Percentiles rank a stretch among this genome's conserved stretches.
Evolutionary conservation across 2,113 vertebrate species (phyloP).

Genomic region (Hylia prasina): DNA sequence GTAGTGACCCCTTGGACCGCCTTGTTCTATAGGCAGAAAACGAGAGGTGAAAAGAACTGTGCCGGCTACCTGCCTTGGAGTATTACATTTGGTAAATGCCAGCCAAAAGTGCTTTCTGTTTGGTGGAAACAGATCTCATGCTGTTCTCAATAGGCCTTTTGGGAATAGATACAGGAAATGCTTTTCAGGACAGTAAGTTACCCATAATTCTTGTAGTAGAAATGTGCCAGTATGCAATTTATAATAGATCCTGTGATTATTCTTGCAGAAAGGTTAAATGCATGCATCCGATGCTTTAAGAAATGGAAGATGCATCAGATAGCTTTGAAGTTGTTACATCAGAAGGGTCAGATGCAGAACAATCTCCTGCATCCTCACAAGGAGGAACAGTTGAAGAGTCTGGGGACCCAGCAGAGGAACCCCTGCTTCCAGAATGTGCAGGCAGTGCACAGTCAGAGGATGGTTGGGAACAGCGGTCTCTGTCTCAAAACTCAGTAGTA

Average conservation of each 20-base stretch:
- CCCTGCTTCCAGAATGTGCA: background rate
- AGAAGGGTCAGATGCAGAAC: background rate
- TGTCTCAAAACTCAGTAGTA: background rate
- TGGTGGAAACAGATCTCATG: background rate
- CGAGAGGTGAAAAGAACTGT: background rate
- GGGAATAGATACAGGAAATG: background rate
- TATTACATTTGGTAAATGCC: rapidly evolving
- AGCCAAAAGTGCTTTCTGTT: rapidly evolving
- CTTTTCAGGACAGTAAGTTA: background rate
- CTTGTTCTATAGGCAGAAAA: background rate
- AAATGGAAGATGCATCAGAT: constrained; percentile 27
- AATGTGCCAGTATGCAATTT: background rate
- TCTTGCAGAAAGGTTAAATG: background rate
- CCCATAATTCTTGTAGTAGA: background rate
- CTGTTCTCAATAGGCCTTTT: background rate
- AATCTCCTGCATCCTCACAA: background rate
- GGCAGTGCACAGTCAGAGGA: background rate
- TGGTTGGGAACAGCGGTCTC: background rate
- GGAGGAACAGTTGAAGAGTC: background rate
- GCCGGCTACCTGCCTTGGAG: too few species aligned
- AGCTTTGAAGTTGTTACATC: background rate
- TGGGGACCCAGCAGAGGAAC: background rate
- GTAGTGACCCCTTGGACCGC: background rate
- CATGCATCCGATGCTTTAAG: background rate
- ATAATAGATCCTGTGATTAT: background rate